Percentiles rank a stretch among this genome's conserved stretches.
Evolutionary conservation across 2,888 invertebrate genomes (phyloP).

Genomic region (Heliconius ethilla): DNA sequence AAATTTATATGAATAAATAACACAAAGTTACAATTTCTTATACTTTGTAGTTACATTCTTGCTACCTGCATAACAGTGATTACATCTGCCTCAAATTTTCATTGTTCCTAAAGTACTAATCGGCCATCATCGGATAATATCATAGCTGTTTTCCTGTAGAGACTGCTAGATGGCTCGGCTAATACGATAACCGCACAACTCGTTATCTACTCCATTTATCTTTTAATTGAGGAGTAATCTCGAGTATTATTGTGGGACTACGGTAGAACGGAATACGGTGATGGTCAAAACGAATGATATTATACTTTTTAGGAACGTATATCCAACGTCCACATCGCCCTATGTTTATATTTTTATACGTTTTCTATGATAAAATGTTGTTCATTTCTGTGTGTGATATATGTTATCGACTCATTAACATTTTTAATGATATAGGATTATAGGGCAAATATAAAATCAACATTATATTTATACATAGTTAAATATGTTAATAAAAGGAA

Average conservation of each 20-base stretch:
- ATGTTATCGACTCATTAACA: neutral
- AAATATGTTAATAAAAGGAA: neutral
- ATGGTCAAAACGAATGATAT: neutral
- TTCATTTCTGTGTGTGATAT: too few relatives aligned
- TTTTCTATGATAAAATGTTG: too few relatives aligned
- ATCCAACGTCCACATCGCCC: too few relatives aligned
- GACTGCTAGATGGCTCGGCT: slow-evolving; percentile 26
- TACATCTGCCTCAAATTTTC: slow-evolving; percentile 4
- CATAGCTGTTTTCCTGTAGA: slow-evolving; percentile 20
- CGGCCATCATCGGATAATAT: slow-evolving; percentile 23
- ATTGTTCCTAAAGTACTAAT: slow-evolving; percentile 27
- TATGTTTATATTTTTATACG: too few relatives aligned
- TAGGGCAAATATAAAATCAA: neutral
- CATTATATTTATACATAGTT: neutral
- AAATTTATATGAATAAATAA: neutral
- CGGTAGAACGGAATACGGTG: slow-evolving; percentile 10
- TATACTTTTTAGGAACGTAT: too few relatives aligned
- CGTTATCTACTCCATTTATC: slow-evolving; percentile 52
- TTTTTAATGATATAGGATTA: neutral
- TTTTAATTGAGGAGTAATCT: slow-evolving; percentile 55
- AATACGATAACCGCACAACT: slow-evolving; percentile 33
- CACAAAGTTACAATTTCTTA: neutral
- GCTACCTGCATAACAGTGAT: neutral
- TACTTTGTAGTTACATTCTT: neutral
- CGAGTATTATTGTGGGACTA: slow-evolving; percentile 22